Evolutionary conservation across 2,797 vertebrate genomes (phyloP).

Genomic region (Periophthalmus magnuspinnatus): DNA sequence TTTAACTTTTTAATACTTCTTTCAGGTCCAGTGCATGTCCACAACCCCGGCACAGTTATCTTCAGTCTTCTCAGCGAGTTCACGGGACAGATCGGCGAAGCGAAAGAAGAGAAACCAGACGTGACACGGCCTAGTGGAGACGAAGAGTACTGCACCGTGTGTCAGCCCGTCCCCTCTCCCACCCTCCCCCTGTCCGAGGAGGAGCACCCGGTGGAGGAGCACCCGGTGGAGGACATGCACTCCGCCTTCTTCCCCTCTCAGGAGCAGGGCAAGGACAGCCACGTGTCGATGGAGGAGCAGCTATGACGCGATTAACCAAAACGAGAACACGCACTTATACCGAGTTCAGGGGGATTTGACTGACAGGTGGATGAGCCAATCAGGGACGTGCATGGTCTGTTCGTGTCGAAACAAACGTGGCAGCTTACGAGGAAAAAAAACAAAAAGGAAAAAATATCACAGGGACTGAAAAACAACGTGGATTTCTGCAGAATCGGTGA

Average conservation of each 20-base stretch:
- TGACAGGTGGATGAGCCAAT: too few species aligned
- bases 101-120: conserved; percentile 23
- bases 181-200: conserved; percentile 70
- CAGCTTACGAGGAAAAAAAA: too few species aligned
- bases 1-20: conserved; percentile 1
- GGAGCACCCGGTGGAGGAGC: conserved; percentile 68
- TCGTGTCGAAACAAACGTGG: too few species aligned
- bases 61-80: conserved; percentile 77
- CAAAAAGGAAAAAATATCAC: too few species aligned
- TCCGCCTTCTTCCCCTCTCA: conserved; percentile 73
- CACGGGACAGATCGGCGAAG: conserved; percentile 54
- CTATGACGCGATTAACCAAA: background rate
- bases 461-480: too few species aligned
- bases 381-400: too few species aligned
- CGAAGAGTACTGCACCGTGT: conserved; percentile 38
- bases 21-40: conserved; percentile 75
- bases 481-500: too few species aligned
- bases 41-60: conserved; percentile 76
- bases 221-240: conserved; percentile 55
- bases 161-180: conserved; percentile 57
- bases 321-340: too few species aligned
- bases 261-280: conserved; percentile 79
- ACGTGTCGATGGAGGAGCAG: conserved; percentile 76
- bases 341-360: too few species aligned
- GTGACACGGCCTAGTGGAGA: conserved; percentile 26